Base-by-base conservation (phyloP, 2,113 vertebrate species). In the Bolborhynchus lineola region DNA sequence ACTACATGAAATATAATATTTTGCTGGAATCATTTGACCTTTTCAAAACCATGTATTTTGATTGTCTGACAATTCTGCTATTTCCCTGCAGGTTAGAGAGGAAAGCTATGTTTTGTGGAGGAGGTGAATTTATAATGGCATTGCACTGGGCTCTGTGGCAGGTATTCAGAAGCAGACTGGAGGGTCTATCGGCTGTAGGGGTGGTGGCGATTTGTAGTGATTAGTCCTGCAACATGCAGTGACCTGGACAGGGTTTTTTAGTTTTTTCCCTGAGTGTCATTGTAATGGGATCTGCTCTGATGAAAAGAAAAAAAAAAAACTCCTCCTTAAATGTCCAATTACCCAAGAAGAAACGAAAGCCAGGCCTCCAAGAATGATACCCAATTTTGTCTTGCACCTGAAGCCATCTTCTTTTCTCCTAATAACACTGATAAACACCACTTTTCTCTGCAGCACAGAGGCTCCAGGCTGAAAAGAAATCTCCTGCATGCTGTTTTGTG, bases 11-110 rank as follows among this genome's bases (percentile, higher is more conserved):
- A 93, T 94, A 90, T 33, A 95, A 91, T 95, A 95, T 95, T 96
- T 95, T 92, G 50, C 95, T 96, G 76, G 85, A 95, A 96, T 96
- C 74, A 60, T 90, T 92, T 97, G 97, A 97, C 97, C 96, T 97
- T 97, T 97, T 97, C 90, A 96, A 94, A 97, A 97, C 82, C 80
- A 62, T 86, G 78, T 95, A 91, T 91, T 97, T 96, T 96, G 92
- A 96, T 96, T 89, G 92, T 96, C 92, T 94, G 83, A 90, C 81
- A 86, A 91, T 96, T 93, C 87, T 96, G n/a, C 44, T 91, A 74
- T 95, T 96, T 96, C 88, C 93, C 95, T 96, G 85, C 55, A 95
- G 96, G 92, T 91, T 94, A 93, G 88, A 91, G 55, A 88, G 19
- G 69, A 75, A 88, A 95, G 37, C 76, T 86, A 7, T 92, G 64